These are phyloP conservation scores for Ameiurus melas DNA, from an alignment of 2,113 vertebrate genomes.

Conservation along the genomic window DNA sequence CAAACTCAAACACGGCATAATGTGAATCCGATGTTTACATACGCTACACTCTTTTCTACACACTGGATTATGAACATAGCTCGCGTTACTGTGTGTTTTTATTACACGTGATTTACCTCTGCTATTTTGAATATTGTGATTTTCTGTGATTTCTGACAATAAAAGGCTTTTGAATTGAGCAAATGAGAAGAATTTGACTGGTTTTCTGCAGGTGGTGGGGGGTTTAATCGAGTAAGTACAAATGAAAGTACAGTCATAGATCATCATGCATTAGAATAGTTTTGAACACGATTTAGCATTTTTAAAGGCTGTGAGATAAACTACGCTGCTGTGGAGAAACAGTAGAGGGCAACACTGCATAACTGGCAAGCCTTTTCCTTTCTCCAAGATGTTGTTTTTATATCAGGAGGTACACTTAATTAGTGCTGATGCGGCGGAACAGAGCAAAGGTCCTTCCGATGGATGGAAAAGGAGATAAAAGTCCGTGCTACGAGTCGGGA, in stretches of 20 bases:
- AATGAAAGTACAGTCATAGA: background rate
- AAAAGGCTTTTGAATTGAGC: conserved; percentile 50
- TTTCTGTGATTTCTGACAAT: conserved; percentile 60
- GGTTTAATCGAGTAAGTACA: conserved; percentile 8
- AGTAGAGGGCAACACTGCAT: background rate
- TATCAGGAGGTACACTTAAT: background rate
- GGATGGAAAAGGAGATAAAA: background rate
- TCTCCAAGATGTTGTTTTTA: background rate
- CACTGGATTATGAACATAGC: conserved; percentile 57
- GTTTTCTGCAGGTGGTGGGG: background rate
- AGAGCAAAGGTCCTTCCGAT: background rate
- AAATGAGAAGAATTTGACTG: background rate
- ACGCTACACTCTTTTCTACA: conserved; percentile 61
- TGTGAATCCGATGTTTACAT: conserved; percentile 63
- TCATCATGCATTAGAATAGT: background rate
- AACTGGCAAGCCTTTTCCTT: background rate
- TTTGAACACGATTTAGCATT: background rate
- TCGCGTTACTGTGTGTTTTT: conserved; percentile 59
- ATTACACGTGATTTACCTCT: conserved; percentile 63
- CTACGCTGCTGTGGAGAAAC: background rate
- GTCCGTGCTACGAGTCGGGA: background rate
- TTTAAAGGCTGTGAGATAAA: background rate
- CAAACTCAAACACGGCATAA: conserved; percentile 45
- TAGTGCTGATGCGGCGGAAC: background rate
- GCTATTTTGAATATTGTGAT: conserved; percentile 64